Base-by-base conservation (phyloP, 1,140 invertebrate genomes). In the Orius insidiosus region DNA sequence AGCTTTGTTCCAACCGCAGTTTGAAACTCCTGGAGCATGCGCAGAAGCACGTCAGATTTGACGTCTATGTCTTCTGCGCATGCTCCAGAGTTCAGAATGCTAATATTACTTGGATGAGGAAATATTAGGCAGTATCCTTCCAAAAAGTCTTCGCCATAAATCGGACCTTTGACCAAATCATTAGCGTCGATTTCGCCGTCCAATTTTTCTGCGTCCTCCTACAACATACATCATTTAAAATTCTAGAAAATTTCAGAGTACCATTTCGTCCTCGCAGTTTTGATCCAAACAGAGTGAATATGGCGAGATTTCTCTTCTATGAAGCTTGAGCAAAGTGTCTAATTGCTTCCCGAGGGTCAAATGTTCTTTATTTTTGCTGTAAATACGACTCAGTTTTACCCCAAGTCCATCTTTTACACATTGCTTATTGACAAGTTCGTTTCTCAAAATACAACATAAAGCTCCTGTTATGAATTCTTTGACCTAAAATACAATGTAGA, bases 121-220 rank as follows among this genome's bases (percentile, higher is more conserved):
- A 55, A 54, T 18, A 54, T 34, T 6, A 48, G n/a, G n/a, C 52
- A 50, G 51, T 67, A 70, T 7, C 64, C 59, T 16, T 54, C 48
- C 14, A 70, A 56, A 9, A 70, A 56, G 10, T 59, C 51, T 45
- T 70, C 67, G 3, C 69, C 69, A 15, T 51, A 46, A 2, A 57
- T 54, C 19, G 59, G 55, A 7, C 63, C 56, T 48, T 54, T 54
- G 1, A 70, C 53, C 2, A 57, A 52, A 52, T 71, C 69, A 45
- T 64, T 61, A 43, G 61, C 59, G 53, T 71, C 68, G 4, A 71
- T 56, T 51, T 71, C 68, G 40, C 62, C 58, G 49, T 71, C 69
- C 54, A 71, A 57, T n/a, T 62, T 60, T 52, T 69, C 68, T 34
- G 67, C 59, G 47, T 68, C 68, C 31, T 60, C 59, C 59, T 60